Evolutionary conservation across 2,113 vertebrate genomes (phyloP).

Genomic region (Saccopteryx bilineata): DNA sequence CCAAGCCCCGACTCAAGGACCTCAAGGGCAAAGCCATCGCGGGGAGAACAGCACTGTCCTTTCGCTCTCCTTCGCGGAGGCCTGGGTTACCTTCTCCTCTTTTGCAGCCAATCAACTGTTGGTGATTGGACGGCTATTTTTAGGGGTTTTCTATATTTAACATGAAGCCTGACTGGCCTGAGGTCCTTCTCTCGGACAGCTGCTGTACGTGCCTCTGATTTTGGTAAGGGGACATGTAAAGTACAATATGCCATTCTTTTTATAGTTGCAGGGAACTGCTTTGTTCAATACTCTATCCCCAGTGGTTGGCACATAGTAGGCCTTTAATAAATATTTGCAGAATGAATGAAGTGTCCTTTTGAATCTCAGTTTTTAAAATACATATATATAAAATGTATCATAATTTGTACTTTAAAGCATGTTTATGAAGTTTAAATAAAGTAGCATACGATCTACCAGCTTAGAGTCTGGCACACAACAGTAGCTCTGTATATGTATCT

Average conservation of each 20-base stretch:
- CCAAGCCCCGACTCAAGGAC: slow-evolving; percentile 72
- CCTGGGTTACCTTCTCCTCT: neutral
- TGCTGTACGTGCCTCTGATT: slow-evolving; percentile 9
- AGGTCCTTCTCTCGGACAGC: slow-evolving; percentile 37
- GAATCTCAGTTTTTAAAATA: neutral
- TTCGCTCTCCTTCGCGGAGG: slow-evolving; percentile 46
- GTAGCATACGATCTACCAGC: neutral
- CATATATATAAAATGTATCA: neutral
- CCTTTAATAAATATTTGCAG: slow-evolving; percentile 12
- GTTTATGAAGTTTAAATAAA: slow-evolving; percentile 2
- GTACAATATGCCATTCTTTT: neutral
- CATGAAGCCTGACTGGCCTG: neutral
- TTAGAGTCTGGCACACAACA: neutral
- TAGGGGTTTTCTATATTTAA: slow-evolving; percentile 78
- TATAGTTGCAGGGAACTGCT: neutral
- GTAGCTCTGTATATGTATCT: neutral
- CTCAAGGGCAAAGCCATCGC: slow-evolving; percentile 75
- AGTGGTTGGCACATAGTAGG: neutral
- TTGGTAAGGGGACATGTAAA: slow-evolving; percentile 28
- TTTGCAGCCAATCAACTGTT: slow-evolving; percentile 74
- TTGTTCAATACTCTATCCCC: neutral
- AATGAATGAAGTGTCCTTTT: slow-evolving; percentile 8
- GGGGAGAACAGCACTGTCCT: neutral
- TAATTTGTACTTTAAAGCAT: neutral
- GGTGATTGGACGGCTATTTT: slow-evolving; percentile 73